These are phyloP conservation scores for Sesia bembeciformis DNA, from an alignment of 2,888 invertebrate genomes.

Conservation along the genomic window DNA sequence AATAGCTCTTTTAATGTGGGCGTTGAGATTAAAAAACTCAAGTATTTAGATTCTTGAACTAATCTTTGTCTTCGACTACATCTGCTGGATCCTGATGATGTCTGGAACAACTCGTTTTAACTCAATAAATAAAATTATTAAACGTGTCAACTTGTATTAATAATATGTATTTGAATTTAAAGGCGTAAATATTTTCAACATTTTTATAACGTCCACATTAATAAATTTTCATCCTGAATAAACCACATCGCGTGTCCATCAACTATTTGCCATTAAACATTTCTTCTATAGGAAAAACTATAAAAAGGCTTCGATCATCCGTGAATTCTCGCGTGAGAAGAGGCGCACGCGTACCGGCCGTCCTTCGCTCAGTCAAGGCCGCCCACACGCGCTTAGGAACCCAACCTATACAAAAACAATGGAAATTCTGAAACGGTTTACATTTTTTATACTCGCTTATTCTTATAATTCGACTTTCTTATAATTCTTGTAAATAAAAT, in stretches of 20 bases:
- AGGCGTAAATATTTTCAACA: too few species aligned
- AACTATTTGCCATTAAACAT: neutral
- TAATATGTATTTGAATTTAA: too few species aligned
- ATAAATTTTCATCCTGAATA: neutral
- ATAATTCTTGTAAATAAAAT: too few species aligned
- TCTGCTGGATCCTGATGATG: too few species aligned
- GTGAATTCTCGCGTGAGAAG: slow-evolving; percentile 22
- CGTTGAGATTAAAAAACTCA: neutral
- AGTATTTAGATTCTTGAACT: too few species aligned
- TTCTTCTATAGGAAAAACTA: slow-evolving; percentile 1
- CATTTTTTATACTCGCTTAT: too few species aligned
- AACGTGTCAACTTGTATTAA: too few species aligned
- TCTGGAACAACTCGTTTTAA: too few species aligned
- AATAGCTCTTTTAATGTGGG: neutral
- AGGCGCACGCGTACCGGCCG: slow-evolving; percentile 30
- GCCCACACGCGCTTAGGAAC: slow-evolving; percentile 43
- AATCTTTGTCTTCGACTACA: too few species aligned
- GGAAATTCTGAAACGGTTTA: too few species aligned
- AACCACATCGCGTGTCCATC: neutral
- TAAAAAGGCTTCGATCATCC: slow-evolving; percentile 20
- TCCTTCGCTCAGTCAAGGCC: slow-evolving; percentile 65
- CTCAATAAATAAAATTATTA: too few species aligned
- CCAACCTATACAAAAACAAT: neutral
- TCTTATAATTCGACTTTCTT: too few species aligned
- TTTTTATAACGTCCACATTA: neutral